Evolutionary conservation across 2,797 vertebrate genomes (phyloP).

Genomic region (Ctenochaetus hawaiiensis): DNA sequence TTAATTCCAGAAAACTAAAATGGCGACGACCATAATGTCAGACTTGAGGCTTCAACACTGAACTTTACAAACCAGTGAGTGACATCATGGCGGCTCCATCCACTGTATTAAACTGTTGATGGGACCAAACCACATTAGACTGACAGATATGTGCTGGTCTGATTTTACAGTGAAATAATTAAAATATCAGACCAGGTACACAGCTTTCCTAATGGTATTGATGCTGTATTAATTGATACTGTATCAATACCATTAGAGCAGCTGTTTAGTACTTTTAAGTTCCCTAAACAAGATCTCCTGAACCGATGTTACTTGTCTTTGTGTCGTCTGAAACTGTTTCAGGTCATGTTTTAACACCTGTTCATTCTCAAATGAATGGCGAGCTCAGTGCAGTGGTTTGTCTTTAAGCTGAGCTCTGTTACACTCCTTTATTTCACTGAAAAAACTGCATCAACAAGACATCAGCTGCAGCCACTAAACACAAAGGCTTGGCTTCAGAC

Average conservation of each 20-base stretch:
- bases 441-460: not conserved
- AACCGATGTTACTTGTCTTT: not conserved
- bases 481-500: not conserved
- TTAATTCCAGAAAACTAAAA: too few species aligned
- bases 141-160: too few species aligned
- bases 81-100: too few species aligned
- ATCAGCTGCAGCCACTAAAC: not conserved
- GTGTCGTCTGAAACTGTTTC: not conserved
- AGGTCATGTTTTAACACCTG: not conserved
- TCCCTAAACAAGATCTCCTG: not conserved
- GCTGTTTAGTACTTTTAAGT: not conserved
- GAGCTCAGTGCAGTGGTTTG: not conserved
- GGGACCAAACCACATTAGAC: too few species aligned
- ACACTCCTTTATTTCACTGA: constrained; percentile 5
- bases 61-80: too few species aligned
- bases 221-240: not conserved
- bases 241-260: not conserved
- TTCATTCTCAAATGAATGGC: constrained; percentile 3
- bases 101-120: too few species aligned
- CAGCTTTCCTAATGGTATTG: too few species aligned
- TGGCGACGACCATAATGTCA: too few species aligned
- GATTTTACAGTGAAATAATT: too few species aligned
- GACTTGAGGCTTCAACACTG: too few species aligned
- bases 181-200: too few species aligned
- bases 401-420: constrained; percentile 5